Evolutionary conservation across 2,113 vertebrate genomes (phyloP), one percentile per base, ranked within the genome.

Genomic region (Candoia aspera): DNA sequence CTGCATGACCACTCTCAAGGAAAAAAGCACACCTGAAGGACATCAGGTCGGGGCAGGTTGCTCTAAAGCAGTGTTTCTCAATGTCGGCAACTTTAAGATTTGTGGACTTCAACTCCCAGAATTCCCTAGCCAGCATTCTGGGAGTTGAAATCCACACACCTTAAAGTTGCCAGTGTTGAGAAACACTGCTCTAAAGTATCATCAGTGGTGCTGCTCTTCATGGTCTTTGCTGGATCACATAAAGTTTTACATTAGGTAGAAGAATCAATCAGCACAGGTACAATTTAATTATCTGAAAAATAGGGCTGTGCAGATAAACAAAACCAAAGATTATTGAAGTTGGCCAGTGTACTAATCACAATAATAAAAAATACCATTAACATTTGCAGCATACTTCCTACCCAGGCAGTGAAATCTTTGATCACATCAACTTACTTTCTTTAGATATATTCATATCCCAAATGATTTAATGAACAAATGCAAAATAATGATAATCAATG

Each of bases 211-310:
- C 21, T 57, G 5, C 89, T 6, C 21, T 17, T 49, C 79, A 79
- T 17, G 90, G 17, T 84, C 64, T 8, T 19, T 60, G 57, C 15
- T 62, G 60, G 12, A 79, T 29, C 5, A 26, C 3, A 53, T 26
- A 11, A 21, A 12, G 6, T 9, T 19, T 92, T 59, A 59, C 6
- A 49, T 88, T 33, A 53, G 37, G n/a, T 68, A 83, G 85, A 53
- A 68, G 53, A 46, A 91, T 87, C 86, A 87, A 55, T 46, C 54
- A 91, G 29, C 55, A 53, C 6, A 26, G 55, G 42, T 92, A 17
- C 37, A 88, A 53, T 92, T 88, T 92, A 88, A 6, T 73, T n/a
- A 0, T 88, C 91, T 91, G 86, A 90, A 62, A 49, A 84, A 93
- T 8, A 90, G 84, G 17, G 0, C 46, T 0, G 23, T 0, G 33